Base-by-base conservation (phyloP, 2,797 vertebrate genomes). In the Selene dorsalis region DNA sequence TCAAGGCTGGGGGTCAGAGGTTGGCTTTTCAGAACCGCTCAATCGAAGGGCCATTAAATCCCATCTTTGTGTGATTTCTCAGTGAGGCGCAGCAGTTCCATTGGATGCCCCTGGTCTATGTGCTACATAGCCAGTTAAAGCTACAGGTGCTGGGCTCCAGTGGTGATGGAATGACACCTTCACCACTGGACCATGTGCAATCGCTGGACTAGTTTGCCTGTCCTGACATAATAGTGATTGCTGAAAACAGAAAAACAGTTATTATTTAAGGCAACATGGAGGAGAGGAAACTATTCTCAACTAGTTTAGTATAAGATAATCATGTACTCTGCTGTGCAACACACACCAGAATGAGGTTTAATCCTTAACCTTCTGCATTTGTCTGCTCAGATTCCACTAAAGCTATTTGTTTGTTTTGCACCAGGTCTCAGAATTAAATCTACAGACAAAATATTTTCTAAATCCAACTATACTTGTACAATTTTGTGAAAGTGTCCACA, bases 31-130 rank as follows among this genome's bases (percentile, higher is more conserved):
- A 93, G 81, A 91, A 78, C 58, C 75, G 90, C 89, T 94, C 94
- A 94, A 93, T 94, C 83, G 85, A 86, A 91, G 92, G 79, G 82
- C 91, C 91, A 94, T 95, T 94, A 94, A 94, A 95, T 91, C 87
- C 84, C 69, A 91, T 93, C 89, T 90, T 93, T 93, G 89, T 93
- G 86, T 70, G 80, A 87, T 89, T 90, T 87, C 84, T 87, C 76
- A 75, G 79, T 79, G 53, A 82, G 70, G 77, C 45, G 52, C 43
- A 12, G 85, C 17, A 16, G 79, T 86, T 90, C 85, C 59, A 85
- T 78, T 53, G 39, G 71, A 80, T 75, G 59, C 68, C 35, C 69
- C 22, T 52, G 6, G 14, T 85, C 48, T 43, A 32, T 35, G 50
- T 56, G 14, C 17, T 69, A 41, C 41, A 52, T 47, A 48, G 65